These are phyloP conservation scores for Pseudorasbora parva DNA, from an alignment of 2,113 vertebrate genomes.

Conservation along the genomic window DNA sequence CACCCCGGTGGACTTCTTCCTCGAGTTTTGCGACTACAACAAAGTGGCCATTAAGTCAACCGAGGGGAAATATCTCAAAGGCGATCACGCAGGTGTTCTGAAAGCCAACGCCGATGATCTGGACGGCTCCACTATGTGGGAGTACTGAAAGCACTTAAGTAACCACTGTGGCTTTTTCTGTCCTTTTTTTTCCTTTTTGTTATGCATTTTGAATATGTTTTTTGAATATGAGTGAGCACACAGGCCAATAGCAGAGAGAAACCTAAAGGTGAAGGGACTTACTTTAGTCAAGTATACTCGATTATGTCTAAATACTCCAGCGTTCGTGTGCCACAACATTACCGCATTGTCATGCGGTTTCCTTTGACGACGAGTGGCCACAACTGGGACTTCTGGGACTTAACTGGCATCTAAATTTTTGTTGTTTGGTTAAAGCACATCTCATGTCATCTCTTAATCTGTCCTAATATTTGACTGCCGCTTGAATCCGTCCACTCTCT, in stretches of 20 bases:
- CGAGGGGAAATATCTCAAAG: slow-evolving; percentile 92
- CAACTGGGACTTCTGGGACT: slow-evolving; percentile 36
- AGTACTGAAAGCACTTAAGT: slow-evolving; percentile 85
- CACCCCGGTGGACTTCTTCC: slow-evolving; percentile 90
- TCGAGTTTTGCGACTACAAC: slow-evolving; percentile 98
- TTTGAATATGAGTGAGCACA: slow-evolving; percentile 53
- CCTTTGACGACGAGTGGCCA: not conserved
- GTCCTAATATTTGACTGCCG: slow-evolving; percentile 24
- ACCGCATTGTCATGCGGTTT: slow-evolving; percentile 6
- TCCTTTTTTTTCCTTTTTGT: slow-evolving; percentile 24
- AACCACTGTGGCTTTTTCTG: slow-evolving; percentile 57
- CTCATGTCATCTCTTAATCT: slow-evolving; percentile 32
- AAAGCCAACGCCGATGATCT: slow-evolving; percentile 91
- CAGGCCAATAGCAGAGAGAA: slow-evolving; percentile 42
- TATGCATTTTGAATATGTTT: slow-evolving; percentile 51
- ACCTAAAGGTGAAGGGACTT: slow-evolving; percentile 30
- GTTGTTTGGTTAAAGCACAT: slow-evolving; percentile 20
- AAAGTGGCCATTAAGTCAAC: slow-evolving; percentile 90
- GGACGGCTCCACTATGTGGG: slow-evolving; percentile 93
- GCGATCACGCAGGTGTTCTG: slow-evolving; percentile 95
- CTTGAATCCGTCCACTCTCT: not conserved
- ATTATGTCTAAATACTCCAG: slow-evolving; percentile 41
- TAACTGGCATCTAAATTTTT: slow-evolving; percentile 36
- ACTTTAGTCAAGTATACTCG: slow-evolving; percentile 14
- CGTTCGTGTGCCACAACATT: slow-evolving; percentile 36